These are phyloP conservation scores for Nothocercus julius DNA, from an alignment of 2,113 vertebrate genomes.

Conservation along the genomic window DNA sequence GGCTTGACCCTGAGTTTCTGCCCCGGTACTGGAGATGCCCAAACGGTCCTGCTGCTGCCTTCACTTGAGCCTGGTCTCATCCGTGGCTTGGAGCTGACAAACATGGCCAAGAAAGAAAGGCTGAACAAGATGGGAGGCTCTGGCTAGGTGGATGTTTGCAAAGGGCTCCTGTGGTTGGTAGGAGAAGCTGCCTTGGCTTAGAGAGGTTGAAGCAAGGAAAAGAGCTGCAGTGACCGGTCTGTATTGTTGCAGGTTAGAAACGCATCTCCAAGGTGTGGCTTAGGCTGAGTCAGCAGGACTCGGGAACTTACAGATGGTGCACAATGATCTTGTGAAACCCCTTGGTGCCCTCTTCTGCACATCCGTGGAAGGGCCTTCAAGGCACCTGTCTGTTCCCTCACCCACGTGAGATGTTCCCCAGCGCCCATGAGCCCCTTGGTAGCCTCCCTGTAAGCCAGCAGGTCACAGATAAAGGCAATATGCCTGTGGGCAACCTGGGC, in stretches of 20 bases:
- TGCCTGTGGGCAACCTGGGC: neutral
- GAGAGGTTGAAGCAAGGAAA: neutral
- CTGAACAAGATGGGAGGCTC: neutral
- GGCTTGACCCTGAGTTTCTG: neutral
- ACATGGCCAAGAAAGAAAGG: too few relatives aligned
- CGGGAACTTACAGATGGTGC: neutral
- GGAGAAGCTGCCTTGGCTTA: neutral
- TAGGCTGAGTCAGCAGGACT: neutral
- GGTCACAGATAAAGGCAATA: neutral
- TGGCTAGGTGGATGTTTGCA: neutral
- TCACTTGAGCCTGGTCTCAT: too few relatives aligned
- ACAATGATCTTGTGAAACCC: neutral
- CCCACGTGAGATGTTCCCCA: neutral
- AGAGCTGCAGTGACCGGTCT: neutral
- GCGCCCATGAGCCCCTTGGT: too few relatives aligned
- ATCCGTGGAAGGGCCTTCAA: neutral
- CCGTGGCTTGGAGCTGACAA: neutral
- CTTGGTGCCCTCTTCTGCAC: neutral
- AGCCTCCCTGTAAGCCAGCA: neutral
- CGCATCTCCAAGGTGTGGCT: neutral
- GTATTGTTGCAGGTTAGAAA: neutral
- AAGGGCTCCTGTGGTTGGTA: neutral
- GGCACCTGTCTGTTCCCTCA: neutral
- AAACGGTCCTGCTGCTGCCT: neutral
- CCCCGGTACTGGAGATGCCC: neutral